These are phyloP conservation scores for Coleophora deauratella DNA, from an alignment of 2,888 invertebrate genomes.

Conservation along the genomic window DNA sequence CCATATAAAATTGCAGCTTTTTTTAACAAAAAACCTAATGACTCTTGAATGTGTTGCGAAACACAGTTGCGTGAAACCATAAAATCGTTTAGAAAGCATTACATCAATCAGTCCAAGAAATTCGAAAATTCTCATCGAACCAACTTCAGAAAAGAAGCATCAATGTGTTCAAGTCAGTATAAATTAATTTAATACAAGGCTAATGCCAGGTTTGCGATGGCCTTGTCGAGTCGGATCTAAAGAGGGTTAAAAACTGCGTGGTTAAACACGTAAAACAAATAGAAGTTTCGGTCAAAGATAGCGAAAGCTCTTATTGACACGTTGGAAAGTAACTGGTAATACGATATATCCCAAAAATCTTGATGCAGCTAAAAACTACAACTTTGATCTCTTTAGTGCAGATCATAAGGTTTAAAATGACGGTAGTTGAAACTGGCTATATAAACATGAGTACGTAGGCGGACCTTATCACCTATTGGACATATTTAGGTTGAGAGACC, in stretches of 20 bases:
- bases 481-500: constrained; percentile 57
- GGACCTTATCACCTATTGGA: constrained; percentile 49
- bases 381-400: constrained; percentile 27
- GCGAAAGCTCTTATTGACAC: constrained; percentile 72
- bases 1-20: no score
- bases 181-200: background rate
- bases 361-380: constrained; percentile 11
- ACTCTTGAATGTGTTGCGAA: no score
- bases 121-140: no score
- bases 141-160: no score
- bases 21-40: no score
- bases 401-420: constrained; percentile 19
- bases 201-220: no score
- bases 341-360: constrained; percentile 18
- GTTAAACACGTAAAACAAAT: constrained; percentile 56
- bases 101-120: no score
- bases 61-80: no score
- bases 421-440: constrained; percentile 7
- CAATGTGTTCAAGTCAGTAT: no score
- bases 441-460: constrained; percentile 35
- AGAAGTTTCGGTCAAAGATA: constrained; percentile 58
- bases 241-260: constrained; percentile 38
- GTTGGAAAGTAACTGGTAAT: constrained; percentile 59
- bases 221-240: background rate
- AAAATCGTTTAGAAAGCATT: no score